Evolutionary conservation across 1,140 invertebrate species (phyloP), one percentile per base, ranked within the genome.

Genomic region (Sitophilus oryzae): DNA sequence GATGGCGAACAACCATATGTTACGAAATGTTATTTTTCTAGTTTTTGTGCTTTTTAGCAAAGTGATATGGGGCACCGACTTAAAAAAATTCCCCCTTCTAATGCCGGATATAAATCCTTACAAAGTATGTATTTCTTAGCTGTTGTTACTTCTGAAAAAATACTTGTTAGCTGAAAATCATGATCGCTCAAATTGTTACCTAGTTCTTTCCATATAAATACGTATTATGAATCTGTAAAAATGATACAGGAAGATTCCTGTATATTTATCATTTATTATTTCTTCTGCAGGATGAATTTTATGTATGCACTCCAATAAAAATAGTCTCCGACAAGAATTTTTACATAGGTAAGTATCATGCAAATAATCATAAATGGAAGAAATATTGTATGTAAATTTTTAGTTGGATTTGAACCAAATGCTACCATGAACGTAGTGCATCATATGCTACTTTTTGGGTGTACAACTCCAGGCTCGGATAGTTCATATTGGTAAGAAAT

Each of bases 381-480:
- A n/a, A n/a, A n/a, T n/a, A n/a, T n/a, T n/a, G n/a, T n/a, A n/a
- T n/a, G n/a, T n/a, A n/a, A n/a, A n/a, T n/a, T 80, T 81, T 58
- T 69, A 93, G 91, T 92, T 66, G 91, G 88, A 52, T 98, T 96
- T 74, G 81, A 91, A 70, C 94, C 96, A 3, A 93, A 96, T 71
- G 92, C 93, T 1, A 86, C 88, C 1, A 92, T 88, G 83, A 74
- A 86, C 61, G 88, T 85, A 1, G 91, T 91, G 8, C 96, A 99
- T 76, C 96, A 99, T 71, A 97, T 98, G 81, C 75, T 98, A 52
- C 72, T 99, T 0, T 98, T 96, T 73, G 96, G 95, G 9, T 99
- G 96, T 64, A 77, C 79, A 20, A 76, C 79, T 56, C 94, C 95
- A 3, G 93, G 93, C 30, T 83, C 80, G 34, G 73, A 81, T 47